Evolutionary conservation across 2,888 invertebrate species (phyloP).

Genomic region (Mallateleia sp.): DNA sequence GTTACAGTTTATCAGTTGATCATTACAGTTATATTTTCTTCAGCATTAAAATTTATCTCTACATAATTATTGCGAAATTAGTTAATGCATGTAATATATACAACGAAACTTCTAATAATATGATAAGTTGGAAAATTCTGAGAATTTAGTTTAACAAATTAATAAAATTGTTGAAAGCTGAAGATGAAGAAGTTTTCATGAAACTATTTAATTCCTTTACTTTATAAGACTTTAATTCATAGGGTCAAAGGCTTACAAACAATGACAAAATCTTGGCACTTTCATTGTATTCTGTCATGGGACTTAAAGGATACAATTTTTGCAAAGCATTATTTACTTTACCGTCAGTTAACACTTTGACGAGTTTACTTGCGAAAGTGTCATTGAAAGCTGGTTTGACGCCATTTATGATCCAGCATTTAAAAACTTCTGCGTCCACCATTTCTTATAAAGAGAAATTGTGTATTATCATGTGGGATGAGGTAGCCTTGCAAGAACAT

Average conservation of each 20-base stretch:
- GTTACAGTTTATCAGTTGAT: no score
- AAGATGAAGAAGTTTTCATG: no score
- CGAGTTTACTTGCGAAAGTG: not conserved
- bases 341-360: slow-evolving; percentile 4
- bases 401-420: slow-evolving; percentile 15
- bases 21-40: no score
- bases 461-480: slow-evolving; percentile 33
- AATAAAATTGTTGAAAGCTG: no score
- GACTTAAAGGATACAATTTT: slow-evolving; percentile 21
- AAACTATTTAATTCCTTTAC: no score
- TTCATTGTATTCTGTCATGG: slow-evolving; percentile 11
- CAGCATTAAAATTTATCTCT: no score
- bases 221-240: no score
- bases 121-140: no score
- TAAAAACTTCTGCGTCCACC: not conserved
- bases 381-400: not conserved
- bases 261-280: slow-evolving; percentile 19
- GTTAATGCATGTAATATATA: no score
- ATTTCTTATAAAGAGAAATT: slow-evolving; percentile 21
- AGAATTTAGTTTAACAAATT: no score
- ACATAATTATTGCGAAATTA: no score
- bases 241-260: slow-evolving; percentile 2
- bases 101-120: no score
- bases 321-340: slow-evolving; percentile 9
- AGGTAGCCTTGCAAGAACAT: slow-evolving; percentile 49